These are phyloP conservation scores for Aeoliscus strigatus DNA, from an alignment of 2,797 vertebrate species.

Conservation along the genomic window DNA sequence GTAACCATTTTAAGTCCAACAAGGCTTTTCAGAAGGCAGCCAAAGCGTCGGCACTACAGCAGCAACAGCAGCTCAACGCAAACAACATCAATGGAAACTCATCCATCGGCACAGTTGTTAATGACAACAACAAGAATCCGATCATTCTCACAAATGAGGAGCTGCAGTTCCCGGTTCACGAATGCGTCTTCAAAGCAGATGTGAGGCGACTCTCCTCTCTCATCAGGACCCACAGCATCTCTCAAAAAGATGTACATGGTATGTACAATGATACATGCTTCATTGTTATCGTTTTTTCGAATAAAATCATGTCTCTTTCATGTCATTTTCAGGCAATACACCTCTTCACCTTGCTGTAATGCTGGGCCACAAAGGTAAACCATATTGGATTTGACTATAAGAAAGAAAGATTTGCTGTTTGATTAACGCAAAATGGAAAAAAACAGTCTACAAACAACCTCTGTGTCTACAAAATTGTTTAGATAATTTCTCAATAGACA, in stretches of 20 bases:
- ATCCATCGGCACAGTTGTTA: constrained; percentile 61
- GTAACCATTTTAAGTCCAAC: constrained; percentile 80
- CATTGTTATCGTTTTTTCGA: constrained; percentile 11
- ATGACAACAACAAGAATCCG: constrained; percentile 77
- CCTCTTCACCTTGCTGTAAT: constrained; percentile 98
- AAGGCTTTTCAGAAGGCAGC: constrained; percentile 71
- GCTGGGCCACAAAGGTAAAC: constrained; percentile 99
- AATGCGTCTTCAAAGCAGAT: constrained; percentile 94
- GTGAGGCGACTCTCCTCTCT: constrained; percentile 91
- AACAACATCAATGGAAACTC: constrained; percentile 68
- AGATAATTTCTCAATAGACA: too few relatives aligned
- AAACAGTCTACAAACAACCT: too few relatives aligned
- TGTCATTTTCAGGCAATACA: constrained; percentile 84
- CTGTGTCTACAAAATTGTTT: too few relatives aligned
- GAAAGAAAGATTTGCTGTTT: too few relatives aligned
- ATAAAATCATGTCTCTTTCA: too few relatives aligned
- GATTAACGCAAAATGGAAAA: too few relatives aligned
- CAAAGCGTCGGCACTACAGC: too few relatives aligned
- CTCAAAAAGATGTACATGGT: constrained; percentile 95
- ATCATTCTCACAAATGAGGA: constrained; percentile 57
- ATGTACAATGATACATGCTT: constrained; percentile 61
- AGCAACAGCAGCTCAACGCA: constrained; percentile 64
- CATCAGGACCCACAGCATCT: constrained; percentile 93
- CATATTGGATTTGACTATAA: too few relatives aligned
- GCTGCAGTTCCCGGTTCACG: constrained; percentile 88